A percentile compares a stretch with the other conserved stretches of the same genome.
phyloP scores from a whole-genome alignment of 1,140 invertebrate species.

The Centruroides sculpturatus region DNA sequence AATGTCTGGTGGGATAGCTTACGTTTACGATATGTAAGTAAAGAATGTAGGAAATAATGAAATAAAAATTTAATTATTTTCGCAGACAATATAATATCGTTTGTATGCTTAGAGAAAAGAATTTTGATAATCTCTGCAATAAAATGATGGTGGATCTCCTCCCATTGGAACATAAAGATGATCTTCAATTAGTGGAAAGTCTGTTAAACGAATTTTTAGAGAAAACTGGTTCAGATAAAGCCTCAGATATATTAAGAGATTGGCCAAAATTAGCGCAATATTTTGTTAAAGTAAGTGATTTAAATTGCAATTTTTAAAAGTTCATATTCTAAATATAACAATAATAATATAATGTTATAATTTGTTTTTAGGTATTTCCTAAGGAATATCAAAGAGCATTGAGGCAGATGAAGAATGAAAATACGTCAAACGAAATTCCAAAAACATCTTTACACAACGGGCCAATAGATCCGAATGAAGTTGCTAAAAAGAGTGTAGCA shows the following conservation, averaged over 20 bases:
- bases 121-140: slow-evolving; percentile 60
- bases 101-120: slow-evolving; percentile 13
- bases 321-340: not conserved
- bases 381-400: slow-evolving; percentile 90
- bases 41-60: slow-evolving; percentile 71
- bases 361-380: slow-evolving; percentile 95
- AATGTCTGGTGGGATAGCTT: slow-evolving; percentile 96
- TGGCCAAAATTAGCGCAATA: slow-evolving; percentile 64
- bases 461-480: slow-evolving; percentile 23
- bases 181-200: slow-evolving; percentile 60
- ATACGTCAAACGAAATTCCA: slow-evolving; percentile 16
- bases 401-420: slow-evolving; percentile 46
- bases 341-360: slow-evolving; percentile 22
- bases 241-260: slow-evolving; percentile 55
- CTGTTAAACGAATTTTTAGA: slow-evolving; percentile 73
- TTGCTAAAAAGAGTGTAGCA: slow-evolving; percentile 21
- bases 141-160: slow-evolving; percentile 77
- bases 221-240: slow-evolving; percentile 80
- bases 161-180: slow-evolving; percentile 58
- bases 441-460: slow-evolving; percentile 30
- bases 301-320: not conserved
- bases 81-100: not conserved
- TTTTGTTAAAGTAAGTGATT: slow-evolving; percentile 64
- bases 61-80: slow-evolving; percentile 34
- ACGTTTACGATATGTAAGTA: slow-evolving; percentile 75